Evolutionary conservation across 2,113 vertebrate genomes (phyloP).

Genomic region (Nesoenas mayeri): DNA sequence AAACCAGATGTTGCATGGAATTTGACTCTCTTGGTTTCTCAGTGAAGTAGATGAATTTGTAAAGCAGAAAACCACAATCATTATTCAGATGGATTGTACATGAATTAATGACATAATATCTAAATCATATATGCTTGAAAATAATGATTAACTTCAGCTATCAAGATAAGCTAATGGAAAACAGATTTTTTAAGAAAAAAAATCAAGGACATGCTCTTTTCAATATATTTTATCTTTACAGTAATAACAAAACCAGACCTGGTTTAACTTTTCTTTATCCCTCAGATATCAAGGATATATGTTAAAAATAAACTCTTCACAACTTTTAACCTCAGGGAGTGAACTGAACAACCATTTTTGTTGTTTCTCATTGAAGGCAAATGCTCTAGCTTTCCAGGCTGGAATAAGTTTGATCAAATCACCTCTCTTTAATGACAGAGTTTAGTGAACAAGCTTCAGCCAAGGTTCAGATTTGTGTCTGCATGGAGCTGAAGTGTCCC

Average conservation of each 20-base stretch:
- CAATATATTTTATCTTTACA: conserved; percentile 70
- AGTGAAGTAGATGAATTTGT: conserved; percentile 87
- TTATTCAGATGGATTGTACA: conserved; percentile 88
- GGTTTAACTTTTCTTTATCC: conserved; percentile 63
- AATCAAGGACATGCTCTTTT: conserved; percentile 64
- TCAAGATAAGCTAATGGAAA: conserved; percentile 85
- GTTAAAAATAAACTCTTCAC: conserved; percentile 62
- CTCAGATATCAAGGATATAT: conserved; percentile 43
- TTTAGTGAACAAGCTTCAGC: not conserved
- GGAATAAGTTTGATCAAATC: not conserved
- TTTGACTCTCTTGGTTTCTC: conserved; percentile 84
- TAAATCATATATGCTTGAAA: conserved; percentile 87
- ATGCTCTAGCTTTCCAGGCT: not conserved
- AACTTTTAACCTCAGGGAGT: conserved; percentile 24
- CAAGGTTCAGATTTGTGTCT: not conserved
- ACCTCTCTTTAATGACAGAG: not conserved
- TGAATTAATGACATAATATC: conserved; percentile 90
- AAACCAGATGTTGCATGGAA: conserved; percentile 87
- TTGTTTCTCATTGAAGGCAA: not conserved
- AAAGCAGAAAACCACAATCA: conserved; percentile 87
- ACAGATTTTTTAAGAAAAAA: conserved; percentile 70
- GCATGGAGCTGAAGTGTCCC: not conserved
- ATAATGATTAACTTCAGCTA: conserved; percentile 85
- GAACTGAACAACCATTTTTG: not conserved
- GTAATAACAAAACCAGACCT: conserved; percentile 77